Conservation (phyloP, 1,140 invertebrate genomes). For the Neodiprion fabricii region DNA sequence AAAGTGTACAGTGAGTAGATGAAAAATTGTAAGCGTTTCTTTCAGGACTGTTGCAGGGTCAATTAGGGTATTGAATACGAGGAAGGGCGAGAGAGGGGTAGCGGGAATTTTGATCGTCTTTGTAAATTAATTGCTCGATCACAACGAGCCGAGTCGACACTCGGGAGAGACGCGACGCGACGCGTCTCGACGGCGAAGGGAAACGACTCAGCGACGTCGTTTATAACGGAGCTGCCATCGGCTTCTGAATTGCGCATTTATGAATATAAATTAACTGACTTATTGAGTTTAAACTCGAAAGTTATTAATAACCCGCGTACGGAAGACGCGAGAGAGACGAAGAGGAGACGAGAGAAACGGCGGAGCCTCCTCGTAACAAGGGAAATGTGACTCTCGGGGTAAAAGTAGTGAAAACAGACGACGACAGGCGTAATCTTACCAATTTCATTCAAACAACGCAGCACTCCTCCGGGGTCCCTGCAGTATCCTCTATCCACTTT, state of each 20-base stretch:
- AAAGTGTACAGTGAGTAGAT: slow-evolving; percentile 72
- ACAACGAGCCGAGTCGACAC: slow-evolving; percentile 11
- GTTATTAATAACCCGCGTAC: not conserved
- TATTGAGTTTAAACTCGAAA: slow-evolving; percentile 5
- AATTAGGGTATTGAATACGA: not conserved
- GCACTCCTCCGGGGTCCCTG: not conserved
- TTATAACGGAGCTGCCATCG: not conserved
- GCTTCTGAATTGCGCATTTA: not conserved
- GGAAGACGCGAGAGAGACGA: not conserved
- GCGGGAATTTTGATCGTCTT: not conserved
- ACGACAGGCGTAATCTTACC: not conserved
- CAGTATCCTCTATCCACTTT: not conserved
- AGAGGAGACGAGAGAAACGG: not conserved
- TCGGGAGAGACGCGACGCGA: not conserved
- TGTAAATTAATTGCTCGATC: slow-evolving; percentile 7
- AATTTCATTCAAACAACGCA: slow-evolving; percentile 1
- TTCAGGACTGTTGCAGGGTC: not conserved
- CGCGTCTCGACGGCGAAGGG: not conserved
- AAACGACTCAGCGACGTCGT: not conserved
- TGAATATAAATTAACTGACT: slow-evolving; percentile 10
- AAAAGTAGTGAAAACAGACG: not conserved
- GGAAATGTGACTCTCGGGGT: not conserved
- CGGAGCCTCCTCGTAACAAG: not conserved
- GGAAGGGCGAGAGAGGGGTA: not conserved
- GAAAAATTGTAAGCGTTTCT: slow-evolving; percentile 12